Evolutionary conservation across 2,797 vertebrate species (phyloP).

Genomic region (Etheostoma nigrum): DNA sequence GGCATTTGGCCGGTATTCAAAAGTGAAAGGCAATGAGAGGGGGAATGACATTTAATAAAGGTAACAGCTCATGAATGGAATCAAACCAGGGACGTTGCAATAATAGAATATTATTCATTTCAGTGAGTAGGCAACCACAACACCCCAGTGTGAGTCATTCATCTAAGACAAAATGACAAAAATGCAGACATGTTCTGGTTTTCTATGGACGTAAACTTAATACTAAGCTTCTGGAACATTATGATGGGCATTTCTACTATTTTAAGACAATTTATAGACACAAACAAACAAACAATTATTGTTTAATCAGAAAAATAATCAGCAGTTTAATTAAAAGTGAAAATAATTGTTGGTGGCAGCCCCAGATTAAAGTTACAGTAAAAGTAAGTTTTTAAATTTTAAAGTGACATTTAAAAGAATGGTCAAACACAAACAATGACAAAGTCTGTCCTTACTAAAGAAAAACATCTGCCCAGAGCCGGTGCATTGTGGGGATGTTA

Average conservation of each 20-base stretch:
- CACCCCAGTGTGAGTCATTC: neutral
- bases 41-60: neutral
- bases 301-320: neutral
- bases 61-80: neutral
- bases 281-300: neutral
- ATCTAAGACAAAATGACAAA: neutral
- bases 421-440: constrained; percentile 23
- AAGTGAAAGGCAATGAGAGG: neutral
- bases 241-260: neutral
- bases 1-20: too few species aligned
- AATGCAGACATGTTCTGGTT: neutral
- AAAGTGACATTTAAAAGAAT: constrained; percentile 59
- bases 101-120: neutral
- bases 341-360: neutral
- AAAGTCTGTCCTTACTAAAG: constrained; percentile 30
- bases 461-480: constrained; percentile 49
- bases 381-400: constrained; percentile 11
- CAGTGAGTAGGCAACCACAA: neutral
- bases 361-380: neutral
- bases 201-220: neutral
- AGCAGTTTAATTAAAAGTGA: neutral
- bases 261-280: constrained; percentile 1
- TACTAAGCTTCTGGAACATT: neutral
- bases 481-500: constrained; percentile 50
- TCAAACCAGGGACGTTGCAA: neutral